Conservation (phyloP, 2,797 vertebrate species). For the Salmo trutta region DNA sequence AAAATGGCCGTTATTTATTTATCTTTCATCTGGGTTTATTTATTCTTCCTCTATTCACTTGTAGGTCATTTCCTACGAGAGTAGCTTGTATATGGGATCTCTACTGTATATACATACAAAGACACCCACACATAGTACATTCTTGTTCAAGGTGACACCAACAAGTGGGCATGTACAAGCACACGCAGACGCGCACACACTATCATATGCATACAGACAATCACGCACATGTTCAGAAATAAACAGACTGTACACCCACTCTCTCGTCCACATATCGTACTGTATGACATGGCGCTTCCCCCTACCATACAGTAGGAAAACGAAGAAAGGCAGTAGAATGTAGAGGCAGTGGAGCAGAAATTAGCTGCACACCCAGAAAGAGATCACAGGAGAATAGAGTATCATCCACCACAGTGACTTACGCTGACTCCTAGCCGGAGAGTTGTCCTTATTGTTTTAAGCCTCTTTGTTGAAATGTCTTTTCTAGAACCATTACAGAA, state of each 20-base stretch:
- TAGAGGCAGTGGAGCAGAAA: neutral
- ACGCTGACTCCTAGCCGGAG: too few species aligned
- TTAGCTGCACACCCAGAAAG: conserved; percentile 10
- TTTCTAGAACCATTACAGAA: neutral
- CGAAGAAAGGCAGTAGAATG: too few species aligned
- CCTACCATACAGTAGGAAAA: conserved; percentile 21
- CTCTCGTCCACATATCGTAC: neutral
- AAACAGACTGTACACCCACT: conserved; percentile 14
- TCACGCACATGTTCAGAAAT: neutral
- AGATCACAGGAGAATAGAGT: conserved; percentile 33
- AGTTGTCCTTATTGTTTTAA: neutral
- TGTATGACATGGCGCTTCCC: conserved; percentile 28
- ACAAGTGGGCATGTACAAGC: neutral
- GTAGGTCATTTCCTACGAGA: conserved; percentile 51
- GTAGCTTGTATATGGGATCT: conserved; percentile 45
- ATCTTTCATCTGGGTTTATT: conserved; percentile 51
- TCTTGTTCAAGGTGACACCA: neutral
- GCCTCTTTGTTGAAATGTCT: neutral
- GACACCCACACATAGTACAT: neutral
- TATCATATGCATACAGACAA: neutral
- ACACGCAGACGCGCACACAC: neutral
- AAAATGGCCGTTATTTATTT: conserved; percentile 39
- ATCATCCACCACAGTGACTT: conserved; percentile 23
- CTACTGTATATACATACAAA: neutral
- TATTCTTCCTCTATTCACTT: conserved; percentile 38